Percentiles rank a stretch among this genome's conserved stretches.
Conservation (phyloP, 2,888 invertebrate genomes). For the Tetranychus truncatus region DNA sequence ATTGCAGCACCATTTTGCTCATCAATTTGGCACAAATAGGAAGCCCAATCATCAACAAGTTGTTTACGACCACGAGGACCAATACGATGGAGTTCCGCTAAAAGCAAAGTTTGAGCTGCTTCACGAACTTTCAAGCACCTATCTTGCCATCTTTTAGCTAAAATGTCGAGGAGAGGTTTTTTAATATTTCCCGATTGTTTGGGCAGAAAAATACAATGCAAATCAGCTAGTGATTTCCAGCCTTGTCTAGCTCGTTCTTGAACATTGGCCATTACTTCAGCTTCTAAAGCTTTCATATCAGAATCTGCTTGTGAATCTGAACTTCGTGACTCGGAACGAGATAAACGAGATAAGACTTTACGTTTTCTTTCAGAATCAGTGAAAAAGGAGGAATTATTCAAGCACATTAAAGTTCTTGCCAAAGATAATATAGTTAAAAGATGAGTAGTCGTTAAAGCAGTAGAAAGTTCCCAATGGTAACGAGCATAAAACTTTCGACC, state of each 20-base stretch:
- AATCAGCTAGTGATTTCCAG: conserved; percentile 84
- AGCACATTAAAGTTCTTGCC: conserved; percentile 91
- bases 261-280: conserved; percentile 51
- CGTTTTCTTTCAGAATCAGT: conserved; percentile 35
- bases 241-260: conserved; percentile 32
- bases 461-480: conserved; percentile 88
- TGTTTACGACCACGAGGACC: conserved; percentile 77
- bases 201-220: conserved; percentile 86
- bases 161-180: conserved; percentile 88
- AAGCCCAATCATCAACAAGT: conserved; percentile 87
- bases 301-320: conserved; percentile 30
- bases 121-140: conserved; percentile 91
- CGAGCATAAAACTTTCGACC: conserved; percentile 64
- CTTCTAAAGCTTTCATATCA: conserved; percentile 41
- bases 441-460: conserved; percentile 85
- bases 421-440: conserved; percentile 79
- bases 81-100: conserved; percentile 74
- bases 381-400: conserved; percentile 85
- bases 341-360: conserved; percentile 20
- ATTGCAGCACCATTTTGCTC: conserved; percentile 27
- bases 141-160: conserved; percentile 96
- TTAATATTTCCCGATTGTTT: conserved; percentile 61
- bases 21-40: conserved; percentile 64
- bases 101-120: conserved; percentile 80
- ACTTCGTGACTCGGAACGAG: conserved; percentile 25